Evolutionary conservation across 1,140 invertebrate genomes (phyloP).

Genomic region (Augochlora pura): DNA sequence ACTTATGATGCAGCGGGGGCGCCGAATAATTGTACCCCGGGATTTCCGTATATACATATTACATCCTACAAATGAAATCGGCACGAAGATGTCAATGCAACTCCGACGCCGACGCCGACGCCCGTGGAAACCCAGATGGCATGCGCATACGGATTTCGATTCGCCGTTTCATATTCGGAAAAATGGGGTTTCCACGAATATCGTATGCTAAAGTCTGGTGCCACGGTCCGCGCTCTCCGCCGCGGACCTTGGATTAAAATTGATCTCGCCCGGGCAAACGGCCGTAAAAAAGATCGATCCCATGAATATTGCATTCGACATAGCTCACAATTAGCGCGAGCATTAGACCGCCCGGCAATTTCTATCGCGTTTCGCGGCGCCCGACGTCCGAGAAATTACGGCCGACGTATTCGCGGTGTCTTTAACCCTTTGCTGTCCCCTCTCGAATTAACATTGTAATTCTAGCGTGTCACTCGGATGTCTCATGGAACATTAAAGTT

Average conservation of each 20-base stretch:
- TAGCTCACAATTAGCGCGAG: not conserved
- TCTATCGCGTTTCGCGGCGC: too few species aligned
- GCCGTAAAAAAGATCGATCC: not conserved
- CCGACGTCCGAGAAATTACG: too few species aligned
- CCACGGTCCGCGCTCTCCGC: not conserved
- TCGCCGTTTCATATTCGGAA: not conserved
- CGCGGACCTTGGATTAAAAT: not conserved
- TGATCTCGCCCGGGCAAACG: not conserved
- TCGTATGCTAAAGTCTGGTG: not conserved
- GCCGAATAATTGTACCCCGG: too few species aligned
- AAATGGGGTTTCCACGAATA: not conserved
- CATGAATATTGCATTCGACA: not conserved
- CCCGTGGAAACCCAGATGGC: not conserved
- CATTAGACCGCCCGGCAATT: too few species aligned
- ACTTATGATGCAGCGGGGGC: not conserved
- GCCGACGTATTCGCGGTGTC: too few species aligned
- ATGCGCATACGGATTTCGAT: not conserved
- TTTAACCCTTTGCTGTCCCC: too few species aligned
- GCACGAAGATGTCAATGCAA: not conserved
- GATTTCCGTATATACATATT: too few species aligned
- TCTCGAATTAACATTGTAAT: too few species aligned
- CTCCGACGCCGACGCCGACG: too few species aligned
- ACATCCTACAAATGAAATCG: not conserved
- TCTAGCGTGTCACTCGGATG: too few species aligned
- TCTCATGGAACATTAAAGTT: too few species aligned